Evolutionary conservation across 1,140 invertebrate genomes (phyloP).

Genomic region (Bactericera cockerelli): DNA sequence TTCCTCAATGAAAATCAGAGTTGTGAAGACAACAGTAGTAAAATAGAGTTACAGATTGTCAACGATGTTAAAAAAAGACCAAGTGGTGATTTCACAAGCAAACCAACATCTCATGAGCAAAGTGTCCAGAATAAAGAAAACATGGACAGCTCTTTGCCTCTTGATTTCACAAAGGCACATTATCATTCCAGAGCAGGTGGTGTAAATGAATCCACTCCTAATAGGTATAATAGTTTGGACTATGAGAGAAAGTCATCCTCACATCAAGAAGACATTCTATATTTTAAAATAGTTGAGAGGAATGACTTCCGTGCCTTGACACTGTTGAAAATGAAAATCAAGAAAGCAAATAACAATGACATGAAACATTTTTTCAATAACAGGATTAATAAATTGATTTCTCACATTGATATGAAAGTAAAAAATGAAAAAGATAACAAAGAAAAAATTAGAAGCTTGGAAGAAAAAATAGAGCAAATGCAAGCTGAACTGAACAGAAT

Average conservation of each 20-base stretch:
- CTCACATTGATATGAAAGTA: not conserved
- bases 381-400: not conserved
- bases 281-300: not conserved
- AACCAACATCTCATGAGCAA: not conserved
- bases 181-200: not conserved
- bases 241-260: not conserved
- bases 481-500: not conserved
- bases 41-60: not conserved
- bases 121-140: not conserved
- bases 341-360: not conserved
- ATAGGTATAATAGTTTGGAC: not conserved
- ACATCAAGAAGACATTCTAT: not conserved
- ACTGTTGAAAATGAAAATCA: conserved; percentile 4
- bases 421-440: not conserved
- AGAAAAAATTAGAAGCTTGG: not conserved
- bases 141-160: not conserved
- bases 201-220: not conserved
- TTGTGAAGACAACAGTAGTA: not conserved
- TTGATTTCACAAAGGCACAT: not conserved
- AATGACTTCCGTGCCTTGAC: not conserved
- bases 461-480: not conserved
- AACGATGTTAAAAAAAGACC: not conserved
- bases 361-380: conserved; percentile 6
- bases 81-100: not conserved
- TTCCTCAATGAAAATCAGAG: not conserved